These are phyloP conservation scores for Drosophila bocki DNA, from an alignment of 1,140 invertebrate species.

Conservation along the genomic window DNA sequence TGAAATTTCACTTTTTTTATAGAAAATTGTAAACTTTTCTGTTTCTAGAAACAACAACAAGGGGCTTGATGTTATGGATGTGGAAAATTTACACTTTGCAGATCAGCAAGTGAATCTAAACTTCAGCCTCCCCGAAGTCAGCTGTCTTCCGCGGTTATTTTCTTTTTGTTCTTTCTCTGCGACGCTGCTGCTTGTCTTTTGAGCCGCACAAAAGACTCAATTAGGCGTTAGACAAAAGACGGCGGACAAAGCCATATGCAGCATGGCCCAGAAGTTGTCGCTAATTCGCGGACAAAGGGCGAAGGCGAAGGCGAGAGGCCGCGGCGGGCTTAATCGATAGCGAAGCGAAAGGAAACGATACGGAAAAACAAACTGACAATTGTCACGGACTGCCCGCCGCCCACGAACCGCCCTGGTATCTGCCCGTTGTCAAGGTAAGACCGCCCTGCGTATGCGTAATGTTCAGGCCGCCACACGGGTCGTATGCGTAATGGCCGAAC, in stretches of 20 bases:
- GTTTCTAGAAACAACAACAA: not conserved
- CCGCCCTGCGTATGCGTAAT: slow-evolving; percentile 61
- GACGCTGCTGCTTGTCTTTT: slow-evolving; percentile 26
- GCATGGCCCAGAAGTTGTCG: slow-evolving; percentile 49
- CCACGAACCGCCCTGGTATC: slow-evolving; percentile 30
- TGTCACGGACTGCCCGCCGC: slow-evolving; percentile 54
- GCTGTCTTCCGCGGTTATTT: not conserved
- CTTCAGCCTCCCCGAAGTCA: not conserved
- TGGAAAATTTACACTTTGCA: not conserved
- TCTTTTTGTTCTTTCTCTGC: slow-evolving; percentile 19
- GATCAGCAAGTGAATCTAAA: not conserved
- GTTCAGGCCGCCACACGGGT: slow-evolving; percentile 12
- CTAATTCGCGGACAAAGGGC: slow-evolving; percentile 47
- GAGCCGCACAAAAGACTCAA: slow-evolving; percentile 57
- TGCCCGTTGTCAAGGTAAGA: slow-evolving; percentile 70
- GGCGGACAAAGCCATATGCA: slow-evolving; percentile 52
- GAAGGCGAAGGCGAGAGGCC: slow-evolving; percentile 36
- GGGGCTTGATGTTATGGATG: not conserved
- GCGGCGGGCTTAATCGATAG: slow-evolving; percentile 75
- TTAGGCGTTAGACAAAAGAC: slow-evolving; percentile 57
- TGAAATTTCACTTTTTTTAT: not conserved
- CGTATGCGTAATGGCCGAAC: slow-evolving; percentile 54
- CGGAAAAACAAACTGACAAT: slow-evolving; percentile 60
- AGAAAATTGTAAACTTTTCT: too few species aligned
- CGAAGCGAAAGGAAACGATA: slow-evolving; percentile 28